Evolutionary conservation across 2,113 vertebrate species (phyloP).

Genomic region (Girardinichthys multiradiatus): DNA sequence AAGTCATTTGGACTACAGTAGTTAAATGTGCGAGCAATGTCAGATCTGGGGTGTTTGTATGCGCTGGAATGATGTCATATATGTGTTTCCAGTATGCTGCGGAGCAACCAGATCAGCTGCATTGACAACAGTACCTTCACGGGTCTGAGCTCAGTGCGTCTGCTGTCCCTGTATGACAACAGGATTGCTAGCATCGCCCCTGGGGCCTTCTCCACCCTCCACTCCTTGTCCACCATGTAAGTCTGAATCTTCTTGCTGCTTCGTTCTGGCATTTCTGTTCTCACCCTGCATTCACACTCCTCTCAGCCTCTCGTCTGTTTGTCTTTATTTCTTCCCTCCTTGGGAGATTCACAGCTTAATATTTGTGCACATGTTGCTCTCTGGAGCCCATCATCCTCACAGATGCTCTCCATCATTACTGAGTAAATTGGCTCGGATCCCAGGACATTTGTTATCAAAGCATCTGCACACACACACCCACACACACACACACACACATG

Average conservation of each 20-base stretch:
- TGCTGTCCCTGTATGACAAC: slow-evolving; percentile 97
- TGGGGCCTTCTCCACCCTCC: slow-evolving; percentile 93
- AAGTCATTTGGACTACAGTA: too few relatives aligned
- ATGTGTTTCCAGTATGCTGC: slow-evolving; percentile 87
- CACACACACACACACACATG: neutral
- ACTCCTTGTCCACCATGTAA: slow-evolving; percentile 98
- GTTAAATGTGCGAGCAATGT: too few relatives aligned
- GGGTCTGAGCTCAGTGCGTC: slow-evolving; percentile 92
- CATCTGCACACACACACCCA: slow-evolving; percentile 41
- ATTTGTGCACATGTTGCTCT: slow-evolving; percentile 34
- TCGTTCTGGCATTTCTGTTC: slow-evolving; percentile 2
- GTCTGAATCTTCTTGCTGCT: slow-evolving; percentile 36
- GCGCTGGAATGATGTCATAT: neutral
- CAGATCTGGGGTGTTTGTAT: neutral
- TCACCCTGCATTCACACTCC: too few relatives aligned
- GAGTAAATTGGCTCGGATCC: slow-evolving; percentile 53
- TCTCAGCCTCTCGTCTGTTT: slow-evolving; percentile 1
- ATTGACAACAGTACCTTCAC: slow-evolving; percentile 94
- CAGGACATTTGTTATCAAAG: slow-evolving; percentile 62
- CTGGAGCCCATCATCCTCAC: slow-evolving; percentile 41
- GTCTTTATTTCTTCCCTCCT: slow-evolving; percentile 13
- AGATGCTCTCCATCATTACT: slow-evolving; percentile 66
- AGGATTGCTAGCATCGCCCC: slow-evolving; percentile 93
- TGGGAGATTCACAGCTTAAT: slow-evolving; percentile 13
- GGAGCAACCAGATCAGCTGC: slow-evolving; percentile 95